Percentiles rank a stretch among this genome's conserved stretches.
These are phyloP conservation scores for Temnothorax rugatulus DNA, from an alignment of 2,888 invertebrate species.

Conservation along the genomic window DNA sequence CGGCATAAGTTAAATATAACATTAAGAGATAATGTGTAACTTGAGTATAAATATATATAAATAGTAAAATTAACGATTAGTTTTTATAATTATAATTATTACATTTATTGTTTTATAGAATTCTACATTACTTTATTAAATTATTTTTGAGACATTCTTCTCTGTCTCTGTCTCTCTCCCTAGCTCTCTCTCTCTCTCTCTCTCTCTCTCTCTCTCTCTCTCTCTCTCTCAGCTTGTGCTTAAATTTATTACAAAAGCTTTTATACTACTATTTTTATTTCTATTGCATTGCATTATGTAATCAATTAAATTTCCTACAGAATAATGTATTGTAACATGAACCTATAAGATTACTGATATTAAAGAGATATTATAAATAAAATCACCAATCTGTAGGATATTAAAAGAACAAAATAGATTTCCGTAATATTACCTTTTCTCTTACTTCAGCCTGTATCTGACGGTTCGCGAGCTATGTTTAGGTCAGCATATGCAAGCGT, in stretches of 20 bases:
- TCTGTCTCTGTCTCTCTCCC: too few relatives aligned
- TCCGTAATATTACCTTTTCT: background rate
- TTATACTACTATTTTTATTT: background rate
- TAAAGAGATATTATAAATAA: background rate
- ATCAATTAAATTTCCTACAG: background rate
- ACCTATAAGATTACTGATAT: background rate
- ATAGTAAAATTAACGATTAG: background rate
- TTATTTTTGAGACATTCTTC: background rate
- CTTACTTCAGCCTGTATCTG: conserved; percentile 38
- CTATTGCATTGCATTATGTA: background rate
- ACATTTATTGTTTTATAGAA: background rate
- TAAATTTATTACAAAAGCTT: background rate
- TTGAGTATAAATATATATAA: background rate
- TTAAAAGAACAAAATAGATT: background rate
- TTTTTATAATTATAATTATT: background rate
- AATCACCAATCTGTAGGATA: background rate
- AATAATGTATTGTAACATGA: background rate
- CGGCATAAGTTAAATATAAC: background rate
- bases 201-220: too few relatives aligned
- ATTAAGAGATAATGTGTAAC: background rate
- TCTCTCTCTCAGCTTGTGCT: background rate
- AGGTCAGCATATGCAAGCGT: conserved; percentile 79
- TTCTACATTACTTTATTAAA: background rate
- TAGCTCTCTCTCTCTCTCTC: too few relatives aligned
- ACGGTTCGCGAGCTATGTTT: conserved; percentile 75